phyloP scores from a whole-genome alignment of 2,113 vertebrate species.

The Cnemophilus loriae region DNA sequence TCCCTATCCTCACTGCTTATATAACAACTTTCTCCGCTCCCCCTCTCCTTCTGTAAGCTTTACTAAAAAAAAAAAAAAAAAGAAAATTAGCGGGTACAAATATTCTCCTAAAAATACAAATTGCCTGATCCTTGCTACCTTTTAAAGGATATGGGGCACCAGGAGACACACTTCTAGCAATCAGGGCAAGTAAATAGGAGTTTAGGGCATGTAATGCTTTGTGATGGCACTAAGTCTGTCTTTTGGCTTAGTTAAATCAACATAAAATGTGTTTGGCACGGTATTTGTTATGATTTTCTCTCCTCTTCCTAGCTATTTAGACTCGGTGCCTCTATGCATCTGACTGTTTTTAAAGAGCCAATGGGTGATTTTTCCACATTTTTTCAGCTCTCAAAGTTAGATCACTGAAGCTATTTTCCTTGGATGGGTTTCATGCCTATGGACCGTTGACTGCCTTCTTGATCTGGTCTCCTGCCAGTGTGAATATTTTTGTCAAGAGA shows the following conservation, averaged over 20 bases:
- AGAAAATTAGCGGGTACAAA: neutral
- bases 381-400: conserved; percentile 22
- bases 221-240: neutral
- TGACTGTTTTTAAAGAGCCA: conserved; percentile 44
- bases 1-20: neutral
- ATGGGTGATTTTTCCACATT: conserved; percentile 62
- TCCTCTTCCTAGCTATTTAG: neutral
- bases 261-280: neutral
- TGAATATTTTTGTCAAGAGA: conserved; percentile 32
- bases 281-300: neutral
- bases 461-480: conserved; percentile 14
- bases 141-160: neutral
- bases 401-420: conserved; percentile 60
- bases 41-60: conserved; percentile 20
- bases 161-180: neutral
- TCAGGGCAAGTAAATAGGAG: neutral
- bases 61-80: neutral
- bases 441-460: conserved; percentile 23
- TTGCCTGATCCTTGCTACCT: neutral
- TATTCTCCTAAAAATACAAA: neutral
- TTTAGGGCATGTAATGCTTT: neutral
- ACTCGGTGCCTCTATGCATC: neutral
- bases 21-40: neutral
- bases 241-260: neutral
- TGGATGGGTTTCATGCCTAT: conserved; percentile 19